Conservation (phyloP, 2,113 vertebrate genomes). For the Oncorhynchus kisutch region DNA sequence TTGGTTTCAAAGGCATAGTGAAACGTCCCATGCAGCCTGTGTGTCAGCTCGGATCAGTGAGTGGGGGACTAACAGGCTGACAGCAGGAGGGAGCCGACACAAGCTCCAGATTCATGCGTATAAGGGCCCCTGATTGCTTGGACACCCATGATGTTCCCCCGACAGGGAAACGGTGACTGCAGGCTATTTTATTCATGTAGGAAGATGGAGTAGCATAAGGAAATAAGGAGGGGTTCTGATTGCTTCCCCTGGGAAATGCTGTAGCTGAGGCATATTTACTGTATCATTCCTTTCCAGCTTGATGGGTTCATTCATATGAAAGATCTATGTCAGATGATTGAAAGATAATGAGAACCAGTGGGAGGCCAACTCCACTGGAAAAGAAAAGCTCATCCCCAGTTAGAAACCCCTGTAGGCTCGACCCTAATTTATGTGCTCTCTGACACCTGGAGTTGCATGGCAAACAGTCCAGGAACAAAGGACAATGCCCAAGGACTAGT, state of each 20-base stretch:
- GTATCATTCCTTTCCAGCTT: background rate
- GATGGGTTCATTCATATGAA: background rate
- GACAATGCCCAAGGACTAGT: too few species aligned
- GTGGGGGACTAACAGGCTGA: constrained; percentile 39
- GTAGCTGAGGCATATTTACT: background rate
- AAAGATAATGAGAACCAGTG: background rate
- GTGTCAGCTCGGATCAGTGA: constrained; percentile 53
- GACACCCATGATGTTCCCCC: constrained; percentile 51
- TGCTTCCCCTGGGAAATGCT: constrained; percentile 1
- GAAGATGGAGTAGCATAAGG: background rate
- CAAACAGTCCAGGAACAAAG: too few species aligned
- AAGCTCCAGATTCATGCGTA: constrained; percentile 33
- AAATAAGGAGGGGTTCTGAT: background rate
- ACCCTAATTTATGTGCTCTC: too few species aligned
- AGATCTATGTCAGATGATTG: background rate
- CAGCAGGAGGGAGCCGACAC: constrained; percentile 35
- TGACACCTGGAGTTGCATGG: too few species aligned
- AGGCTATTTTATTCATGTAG: constrained; percentile 17
- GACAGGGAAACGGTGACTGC: constrained; percentile 6
- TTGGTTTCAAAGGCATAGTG: constrained; percentile 30
- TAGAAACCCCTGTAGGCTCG: too few species aligned
- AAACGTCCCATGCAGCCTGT: constrained; percentile 21
- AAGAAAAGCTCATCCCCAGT: too few species aligned
- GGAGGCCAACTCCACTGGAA: too few species aligned
- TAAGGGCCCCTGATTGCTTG: constrained; percentile 51